phyloP scores from a whole-genome alignment of 2,888 invertebrate genomes.

The Pedicia rivosa region DNA sequence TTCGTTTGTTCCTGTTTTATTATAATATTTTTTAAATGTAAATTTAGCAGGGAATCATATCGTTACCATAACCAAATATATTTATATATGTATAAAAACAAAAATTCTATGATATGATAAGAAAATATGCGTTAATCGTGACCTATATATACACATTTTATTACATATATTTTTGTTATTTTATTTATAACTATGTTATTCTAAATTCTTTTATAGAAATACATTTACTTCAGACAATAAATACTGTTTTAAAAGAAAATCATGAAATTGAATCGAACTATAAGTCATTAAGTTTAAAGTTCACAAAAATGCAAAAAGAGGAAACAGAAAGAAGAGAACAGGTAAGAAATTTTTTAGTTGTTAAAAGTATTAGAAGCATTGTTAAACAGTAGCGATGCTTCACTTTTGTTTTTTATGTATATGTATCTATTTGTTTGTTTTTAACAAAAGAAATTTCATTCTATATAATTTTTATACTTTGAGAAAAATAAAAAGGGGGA shows the following conservation, averaged over 20 bases:
- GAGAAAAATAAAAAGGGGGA: too few species aligned
- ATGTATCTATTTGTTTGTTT: too few species aligned
- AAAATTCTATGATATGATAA: neutral
- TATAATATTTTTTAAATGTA: too few species aligned
- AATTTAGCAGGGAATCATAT: too few species aligned
- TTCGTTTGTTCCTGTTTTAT: too few species aligned
- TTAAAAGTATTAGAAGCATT: too few species aligned
- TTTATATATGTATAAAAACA: neutral
- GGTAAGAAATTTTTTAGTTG: conserved; percentile 3
- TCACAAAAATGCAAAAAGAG: conserved; percentile 8
- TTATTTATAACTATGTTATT: neutral
- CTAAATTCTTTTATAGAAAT: conserved; percentile 7
- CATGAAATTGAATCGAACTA: conserved; percentile 10
- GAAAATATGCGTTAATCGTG: neutral
- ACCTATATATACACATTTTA: neutral
- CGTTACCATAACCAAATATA: too few species aligned
- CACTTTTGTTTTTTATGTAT: too few species aligned
- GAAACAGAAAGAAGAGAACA: conserved; percentile 8
- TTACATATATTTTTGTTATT: neutral
- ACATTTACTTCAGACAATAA: conserved; percentile 7
- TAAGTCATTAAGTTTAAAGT: conserved; percentile 8
- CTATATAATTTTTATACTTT: too few species aligned
- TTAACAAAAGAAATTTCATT: too few species aligned
- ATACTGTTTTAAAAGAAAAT: conserved; percentile 8
- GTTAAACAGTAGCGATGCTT: too few species aligned